Evolutionary conservation across 2,888 invertebrate genomes (phyloP), one percentile per base, ranked within the genome.

Genomic region (Melinopterus prodromus): DNA sequence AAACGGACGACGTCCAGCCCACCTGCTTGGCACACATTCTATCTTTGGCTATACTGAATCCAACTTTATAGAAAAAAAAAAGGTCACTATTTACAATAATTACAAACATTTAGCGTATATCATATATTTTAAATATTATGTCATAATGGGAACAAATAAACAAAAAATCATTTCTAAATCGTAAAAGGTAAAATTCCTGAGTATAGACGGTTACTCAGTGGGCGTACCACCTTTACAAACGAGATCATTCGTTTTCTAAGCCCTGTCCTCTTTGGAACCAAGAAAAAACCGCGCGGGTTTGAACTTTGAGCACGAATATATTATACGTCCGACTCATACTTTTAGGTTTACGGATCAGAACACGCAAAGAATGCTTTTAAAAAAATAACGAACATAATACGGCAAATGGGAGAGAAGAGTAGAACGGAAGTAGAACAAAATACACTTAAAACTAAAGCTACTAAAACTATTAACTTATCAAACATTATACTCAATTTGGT

Each of bases 171-270:
- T 53, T 80, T 85, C 85, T 85, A 86, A 86, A 83, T 83, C 53
- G 53, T 53, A 53, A 53, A 53, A 84, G 83, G 84, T 84, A 87
- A 87, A 88, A 88, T 88, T 88, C 89, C 89, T 89, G 89, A 89
- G 88, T 88, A 87, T 84, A 86, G 82, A 83, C 84, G 84, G 84
- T 82, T 82, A 81, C 83, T 74, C 74, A 74, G 74, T 26, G 74
- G 74, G 74, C 53, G 78, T 80, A 75, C 83, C 83, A 80, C 81
- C 81, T 80, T 82, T 83, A 86, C 85, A 85, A 87, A 88, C 89
- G 89, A 89, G 89, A 89, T 89, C 89, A 89, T 88, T 87, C 85
- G 87, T 88, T 89, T 89, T 88, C 88, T 88, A 88, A 86, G 87
- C 87, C 88, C 83, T 88, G 87, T 88, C 88, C 87, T 89, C 89